Percentiles rank a stretch among this genome's conserved stretches.
Evolutionary conservation across 1,140 invertebrate genomes (phyloP).

Genomic region (Mesaphorura yosii): DNA sequence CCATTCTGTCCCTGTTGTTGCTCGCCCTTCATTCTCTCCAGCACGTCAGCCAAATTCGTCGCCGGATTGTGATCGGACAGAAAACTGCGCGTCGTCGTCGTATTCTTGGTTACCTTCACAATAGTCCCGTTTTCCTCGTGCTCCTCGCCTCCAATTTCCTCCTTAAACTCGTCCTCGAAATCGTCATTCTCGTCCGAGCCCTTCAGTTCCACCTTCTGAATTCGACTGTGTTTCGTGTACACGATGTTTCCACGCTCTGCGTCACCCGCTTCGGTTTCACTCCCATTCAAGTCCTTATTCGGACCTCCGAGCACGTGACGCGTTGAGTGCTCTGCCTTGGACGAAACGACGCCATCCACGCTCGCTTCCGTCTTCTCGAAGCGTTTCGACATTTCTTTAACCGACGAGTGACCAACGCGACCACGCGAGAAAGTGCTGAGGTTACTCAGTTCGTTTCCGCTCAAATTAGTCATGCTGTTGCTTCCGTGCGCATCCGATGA

Average conservation of each 20-base stretch:
- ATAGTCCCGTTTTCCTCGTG: background rate
- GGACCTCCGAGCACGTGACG: background rate
- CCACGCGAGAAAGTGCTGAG: conserved; percentile 12
- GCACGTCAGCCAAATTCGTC: conserved; percentile 56
- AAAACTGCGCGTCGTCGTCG: conserved; percentile 16
- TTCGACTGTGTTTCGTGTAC: background rate
- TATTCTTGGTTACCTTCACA: background rate
- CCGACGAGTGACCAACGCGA: conserved; percentile 27
- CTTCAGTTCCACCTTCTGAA: too few relatives aligned
- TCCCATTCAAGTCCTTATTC: background rate
- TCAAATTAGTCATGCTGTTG: too few relatives aligned
- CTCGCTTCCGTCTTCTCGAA: conserved; percentile 7
- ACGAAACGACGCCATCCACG: background rate
- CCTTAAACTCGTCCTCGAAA: background rate
- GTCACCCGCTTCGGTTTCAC: background rate
- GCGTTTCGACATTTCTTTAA: conserved; percentile 24
- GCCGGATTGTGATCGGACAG: conserved; percentile 47
- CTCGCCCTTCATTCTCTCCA: conserved; percentile 59
- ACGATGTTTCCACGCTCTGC: background rate
- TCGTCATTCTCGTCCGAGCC: background rate
- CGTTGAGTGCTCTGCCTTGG: conserved; percentile 3
- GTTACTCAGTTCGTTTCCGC: too few relatives aligned
- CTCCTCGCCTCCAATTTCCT: background rate
- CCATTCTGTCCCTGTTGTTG: too few relatives aligned
- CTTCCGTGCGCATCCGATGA: background rate